phyloP scores from a whole-genome alignment of 2,797 vertebrate species.

The Toxotes lorentzi region DNA sequence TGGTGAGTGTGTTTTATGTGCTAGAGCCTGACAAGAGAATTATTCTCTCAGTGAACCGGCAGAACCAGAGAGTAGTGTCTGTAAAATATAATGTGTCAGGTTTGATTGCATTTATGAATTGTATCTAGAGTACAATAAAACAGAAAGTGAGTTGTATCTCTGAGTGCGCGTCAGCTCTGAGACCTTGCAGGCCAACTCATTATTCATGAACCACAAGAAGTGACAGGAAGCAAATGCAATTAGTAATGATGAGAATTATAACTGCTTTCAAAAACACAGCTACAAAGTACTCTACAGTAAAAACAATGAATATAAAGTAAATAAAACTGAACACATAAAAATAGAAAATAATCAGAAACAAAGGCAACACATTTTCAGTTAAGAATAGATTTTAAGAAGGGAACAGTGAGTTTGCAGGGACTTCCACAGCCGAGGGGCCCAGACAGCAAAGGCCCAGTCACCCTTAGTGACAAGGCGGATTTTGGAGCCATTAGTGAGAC shows the following conservation, averaged over 20 bases:
- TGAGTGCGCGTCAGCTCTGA: background rate
- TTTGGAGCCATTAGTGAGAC: background rate
- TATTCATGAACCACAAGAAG: background rate
- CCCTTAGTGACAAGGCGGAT: background rate
- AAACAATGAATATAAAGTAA: background rate
- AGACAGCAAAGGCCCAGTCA: background rate
- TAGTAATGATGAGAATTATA: background rate
- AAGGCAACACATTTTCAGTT: background rate
- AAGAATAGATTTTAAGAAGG: background rate
- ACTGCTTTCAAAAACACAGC: background rate
- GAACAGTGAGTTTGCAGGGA: background rate
- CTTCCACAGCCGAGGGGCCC: background rate
- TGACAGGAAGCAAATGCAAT: constrained; percentile 17
- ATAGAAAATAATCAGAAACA: background rate
- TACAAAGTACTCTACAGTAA: background rate
- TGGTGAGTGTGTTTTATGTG: constrained; percentile 61
- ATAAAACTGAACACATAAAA: background rate
- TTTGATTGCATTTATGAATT: constrained; percentile 30
- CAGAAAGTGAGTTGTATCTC: background rate
- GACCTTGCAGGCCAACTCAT: background rate
- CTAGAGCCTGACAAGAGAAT: constrained; percentile 27
- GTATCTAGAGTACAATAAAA: constrained; percentile 29
- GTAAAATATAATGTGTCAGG: constrained; percentile 34
- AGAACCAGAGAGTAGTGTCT: constrained; percentile 4
- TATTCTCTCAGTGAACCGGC: constrained; percentile 8